Base-by-base conservation (phyloP, 2,888 invertebrate species). In the Lasioglossum lativentre region DNA sequence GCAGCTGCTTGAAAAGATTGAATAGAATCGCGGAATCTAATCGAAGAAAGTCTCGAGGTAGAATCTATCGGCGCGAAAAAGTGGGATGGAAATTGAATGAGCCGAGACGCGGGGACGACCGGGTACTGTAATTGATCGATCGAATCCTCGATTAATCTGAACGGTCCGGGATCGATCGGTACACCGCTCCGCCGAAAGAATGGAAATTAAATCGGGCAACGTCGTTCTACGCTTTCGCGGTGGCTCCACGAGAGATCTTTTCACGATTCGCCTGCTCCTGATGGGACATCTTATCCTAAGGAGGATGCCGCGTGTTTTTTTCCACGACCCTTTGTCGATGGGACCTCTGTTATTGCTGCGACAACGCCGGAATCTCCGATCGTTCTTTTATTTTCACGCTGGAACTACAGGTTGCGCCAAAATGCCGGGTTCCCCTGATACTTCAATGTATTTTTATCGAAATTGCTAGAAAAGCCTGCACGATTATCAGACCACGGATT, bases 1-100 rank as follows among this genome's bases (percentile, higher is more conserved):
- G 38, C 34, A 76, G 47, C 79, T 74, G 72, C 38, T 71, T 27
- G 75, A 68, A 81, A 78, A 34, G 86, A 86, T 86, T 86, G 75
- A 80, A 85, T 38, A 52, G 63, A 66, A 70, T 56, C 42, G 70
- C 59, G 74, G 38, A 45, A 68, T 38, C 70, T 80, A 75, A 78
- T 81, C 66, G 52, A 59, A 68, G 71, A 47, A 76, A 59, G 40
- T 23, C 47, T 59, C 52, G 23, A 6, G 66, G n/a, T 52, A 70
- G 23, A 45, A 63, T 47, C 77, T 38, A 34, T 27, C 77, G 70
- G 19, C 4, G 78, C n/a, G 71, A 47, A 85, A 76, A 42, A 68
- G 23, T 52, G 10, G 14, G 72, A 73, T 85, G 66, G 47, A 73
- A 76, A 79, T 85, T 79, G 59, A 85, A 85, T 73, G 85, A 47